These are phyloP conservation scores for Tamandua tetradactyla DNA, from an alignment of 2,797 vertebrate species.

Conservation along the genomic window DNA sequence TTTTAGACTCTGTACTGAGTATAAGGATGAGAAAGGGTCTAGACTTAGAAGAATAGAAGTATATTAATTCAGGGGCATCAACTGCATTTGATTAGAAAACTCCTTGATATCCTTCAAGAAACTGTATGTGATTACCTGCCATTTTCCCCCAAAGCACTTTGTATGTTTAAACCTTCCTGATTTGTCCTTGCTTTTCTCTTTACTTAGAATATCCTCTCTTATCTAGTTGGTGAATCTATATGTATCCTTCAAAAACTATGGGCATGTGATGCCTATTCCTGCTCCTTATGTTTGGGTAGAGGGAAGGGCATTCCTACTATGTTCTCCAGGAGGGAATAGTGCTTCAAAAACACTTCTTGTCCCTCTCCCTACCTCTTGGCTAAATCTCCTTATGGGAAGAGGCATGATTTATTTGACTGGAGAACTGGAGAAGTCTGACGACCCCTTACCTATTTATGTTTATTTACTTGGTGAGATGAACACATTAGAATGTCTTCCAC, in stretches of 20 bases:
- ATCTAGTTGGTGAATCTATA: background rate
- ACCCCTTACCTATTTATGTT: too few relatives aligned
- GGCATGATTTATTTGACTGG: background rate
- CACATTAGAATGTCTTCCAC: background rate
- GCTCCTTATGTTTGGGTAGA: background rate
- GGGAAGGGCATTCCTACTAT: background rate
- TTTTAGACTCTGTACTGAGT: background rate
- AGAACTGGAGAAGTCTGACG: background rate
- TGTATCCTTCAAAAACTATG: background rate
- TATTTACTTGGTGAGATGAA: background rate
- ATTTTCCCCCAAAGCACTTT: background rate
- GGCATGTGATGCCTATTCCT: background rate
- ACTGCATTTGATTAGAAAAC: background rate
- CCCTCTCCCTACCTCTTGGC: background rate
- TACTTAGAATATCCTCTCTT: background rate
- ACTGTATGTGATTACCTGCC: background rate
- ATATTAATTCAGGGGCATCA: background rate
- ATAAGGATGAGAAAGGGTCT: background rate
- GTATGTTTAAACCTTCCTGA: too few relatives aligned
- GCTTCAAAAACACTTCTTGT: background rate
- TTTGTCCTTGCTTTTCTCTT: background rate
- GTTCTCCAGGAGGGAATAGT: background rate
- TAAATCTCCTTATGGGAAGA: background rate
- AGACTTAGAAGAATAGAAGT: background rate
- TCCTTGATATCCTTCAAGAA: background rate